Conservation (phyloP, 2,888 invertebrate genomes). For the Nephrotoma appendiculata region DNA sequence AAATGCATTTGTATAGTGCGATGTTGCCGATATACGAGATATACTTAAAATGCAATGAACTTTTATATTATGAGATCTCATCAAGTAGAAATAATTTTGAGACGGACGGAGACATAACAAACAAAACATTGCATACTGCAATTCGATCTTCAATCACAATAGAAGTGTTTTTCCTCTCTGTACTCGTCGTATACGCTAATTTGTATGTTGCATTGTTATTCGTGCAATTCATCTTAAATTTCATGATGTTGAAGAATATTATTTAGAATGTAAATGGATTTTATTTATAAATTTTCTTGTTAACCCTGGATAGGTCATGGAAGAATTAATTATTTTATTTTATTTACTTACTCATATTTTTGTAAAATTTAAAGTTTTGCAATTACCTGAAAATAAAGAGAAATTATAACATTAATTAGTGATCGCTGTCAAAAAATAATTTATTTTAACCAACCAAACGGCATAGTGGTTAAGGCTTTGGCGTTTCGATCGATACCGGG, state of each 20-base stretch:
- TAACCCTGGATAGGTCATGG: background rate
- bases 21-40: background rate
- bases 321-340: too few species aligned
- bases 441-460: too few species aligned
- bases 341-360: background rate
- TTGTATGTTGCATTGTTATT: background rate
- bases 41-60: background rate
- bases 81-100: background rate
- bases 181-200: background rate
- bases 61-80: background rate
- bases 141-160: background rate
- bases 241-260: background rate
- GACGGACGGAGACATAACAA: background rate
- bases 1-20: background rate
- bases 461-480: too few species aligned
- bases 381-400: background rate
- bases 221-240: background rate
- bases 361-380: background rate
- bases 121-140: background rate
- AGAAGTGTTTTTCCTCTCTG: background rate
- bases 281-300: background rate
- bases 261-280: background rate
- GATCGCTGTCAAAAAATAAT: too few species aligned
- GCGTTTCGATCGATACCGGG: too few species aligned
- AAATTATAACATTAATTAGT: background rate